Percentiles rank a stretch among this genome's conserved stretches.
Conservation (phyloP, 2,797 vertebrate genomes). For the Octomys mimax region DNA sequence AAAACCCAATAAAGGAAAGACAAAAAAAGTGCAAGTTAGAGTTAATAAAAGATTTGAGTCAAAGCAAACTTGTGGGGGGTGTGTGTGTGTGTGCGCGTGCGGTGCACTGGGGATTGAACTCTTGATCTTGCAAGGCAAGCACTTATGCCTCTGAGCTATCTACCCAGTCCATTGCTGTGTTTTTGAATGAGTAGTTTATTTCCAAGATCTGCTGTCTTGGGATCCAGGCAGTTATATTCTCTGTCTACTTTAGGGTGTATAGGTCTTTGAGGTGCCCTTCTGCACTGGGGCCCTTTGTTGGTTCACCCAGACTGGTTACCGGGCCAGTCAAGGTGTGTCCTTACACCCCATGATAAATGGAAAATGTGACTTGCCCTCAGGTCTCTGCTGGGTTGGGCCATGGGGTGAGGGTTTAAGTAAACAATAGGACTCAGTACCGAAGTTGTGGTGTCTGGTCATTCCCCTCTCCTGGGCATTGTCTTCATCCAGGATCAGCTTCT, state of each 20-base stretch:
- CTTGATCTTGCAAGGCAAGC: too few species aligned
- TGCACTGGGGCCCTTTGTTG: not conserved
- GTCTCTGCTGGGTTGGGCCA: not conserved
- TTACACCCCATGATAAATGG: not conserved
- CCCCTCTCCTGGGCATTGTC: not conserved
- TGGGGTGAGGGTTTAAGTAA: not conserved
- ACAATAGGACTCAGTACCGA: not conserved
- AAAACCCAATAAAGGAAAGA: not conserved
- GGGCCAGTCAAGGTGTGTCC: not conserved
- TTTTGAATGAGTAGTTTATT: not conserved
- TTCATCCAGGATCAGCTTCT: not conserved
- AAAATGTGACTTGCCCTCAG: not conserved
- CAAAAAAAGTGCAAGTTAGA: not conserved
- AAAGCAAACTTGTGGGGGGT: not conserved
- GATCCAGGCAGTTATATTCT: not conserved
- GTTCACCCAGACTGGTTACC: not conserved
- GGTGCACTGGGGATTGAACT: too few species aligned
- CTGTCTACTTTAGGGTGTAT: not conserved
- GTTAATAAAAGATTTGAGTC: not conserved
- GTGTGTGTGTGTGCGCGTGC: too few species aligned
- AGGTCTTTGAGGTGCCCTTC: not conserved
- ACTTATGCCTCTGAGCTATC: too few species aligned
- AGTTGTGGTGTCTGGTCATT: not conserved
- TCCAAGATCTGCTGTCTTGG: not conserved
- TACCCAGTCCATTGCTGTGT: not conserved